Evolutionary conservation across 2,888 invertebrate genomes (phyloP).

Genomic region (Campoplex nolae): DNA sequence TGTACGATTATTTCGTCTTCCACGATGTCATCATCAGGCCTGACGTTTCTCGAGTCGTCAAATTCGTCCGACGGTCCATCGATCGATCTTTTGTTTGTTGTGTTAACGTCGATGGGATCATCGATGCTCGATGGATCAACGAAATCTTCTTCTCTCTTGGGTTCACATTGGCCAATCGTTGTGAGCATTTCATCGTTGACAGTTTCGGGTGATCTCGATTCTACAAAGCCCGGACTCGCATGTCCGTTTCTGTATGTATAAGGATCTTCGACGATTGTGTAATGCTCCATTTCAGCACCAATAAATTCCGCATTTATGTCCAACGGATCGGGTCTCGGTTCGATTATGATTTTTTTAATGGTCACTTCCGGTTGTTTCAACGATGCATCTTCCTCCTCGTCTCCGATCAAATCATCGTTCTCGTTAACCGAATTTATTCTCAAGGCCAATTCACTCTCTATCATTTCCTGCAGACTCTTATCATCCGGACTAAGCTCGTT

Average conservation of each 20-base stretch:
- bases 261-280: slow-evolving; percentile 76
- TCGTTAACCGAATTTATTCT: slow-evolving; percentile 79
- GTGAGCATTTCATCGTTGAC: neutral
- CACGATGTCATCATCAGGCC: slow-evolving; percentile 30
- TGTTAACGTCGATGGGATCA: slow-evolving; percentile 21
- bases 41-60: slow-evolving; percentile 15
- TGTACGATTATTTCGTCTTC: slow-evolving; percentile 44
- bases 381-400: slow-evolving; percentile 66
- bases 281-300: slow-evolving; percentile 79
- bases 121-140: slow-evolving; percentile 19
- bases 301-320: slow-evolving; percentile 80
- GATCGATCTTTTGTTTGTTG: neutral
- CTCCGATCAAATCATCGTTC: slow-evolving; percentile 63
- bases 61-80: slow-evolving; percentile 14
- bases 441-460: slow-evolving; percentile 82
- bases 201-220: slow-evolving; percentile 56
- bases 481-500: slow-evolving; percentile 81
- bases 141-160: neutral
- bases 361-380: slow-evolving; percentile 75
- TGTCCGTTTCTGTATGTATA: slow-evolving; percentile 79
- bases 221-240: slow-evolving; percentile 62
- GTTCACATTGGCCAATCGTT: slow-evolving; percentile 17
- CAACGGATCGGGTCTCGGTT: slow-evolving; percentile 72
- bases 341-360: slow-evolving; percentile 78
- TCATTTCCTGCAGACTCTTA: slow-evolving; percentile 82